phyloP scores from a whole-genome alignment of 2,113 vertebrate genomes.

The Crotalus viridis region DNA sequence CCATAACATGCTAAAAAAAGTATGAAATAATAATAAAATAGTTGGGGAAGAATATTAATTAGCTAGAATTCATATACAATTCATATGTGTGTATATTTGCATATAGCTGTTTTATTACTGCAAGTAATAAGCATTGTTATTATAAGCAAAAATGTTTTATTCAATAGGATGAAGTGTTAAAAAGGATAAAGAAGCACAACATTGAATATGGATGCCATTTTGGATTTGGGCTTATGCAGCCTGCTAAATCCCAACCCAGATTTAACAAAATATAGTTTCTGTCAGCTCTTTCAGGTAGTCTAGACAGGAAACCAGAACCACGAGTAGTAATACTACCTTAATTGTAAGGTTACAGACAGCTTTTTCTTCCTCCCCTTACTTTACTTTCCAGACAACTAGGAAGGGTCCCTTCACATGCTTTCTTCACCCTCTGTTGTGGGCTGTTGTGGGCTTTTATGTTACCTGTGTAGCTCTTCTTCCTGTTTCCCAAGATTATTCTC shows the following conservation, averaged over 20 bases:
- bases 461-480: background rate
- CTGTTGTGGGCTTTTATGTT: background rate
- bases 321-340: background rate
- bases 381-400: background rate
- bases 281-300: background rate
- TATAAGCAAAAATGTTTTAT: background rate
- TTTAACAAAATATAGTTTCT: background rate
- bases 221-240: background rate
- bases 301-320: background rate
- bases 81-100: background rate
- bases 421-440: background rate
- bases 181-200: background rate
- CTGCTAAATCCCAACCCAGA: background rate
- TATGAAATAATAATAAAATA: background rate
- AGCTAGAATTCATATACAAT: background rate
- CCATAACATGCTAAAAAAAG: background rate
- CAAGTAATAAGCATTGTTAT: background rate
- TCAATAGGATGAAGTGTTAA: background rate
- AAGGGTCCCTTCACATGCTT: background rate
- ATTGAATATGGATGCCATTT: background rate
- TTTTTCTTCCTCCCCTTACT: background rate
- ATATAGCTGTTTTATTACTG: background rate
- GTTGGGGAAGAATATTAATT: background rate
- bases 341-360: background rate
- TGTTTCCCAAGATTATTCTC: background rate